Conservation (phyloP, 2,888 invertebrate genomes). For the Himalopsyche anomala region DNA sequence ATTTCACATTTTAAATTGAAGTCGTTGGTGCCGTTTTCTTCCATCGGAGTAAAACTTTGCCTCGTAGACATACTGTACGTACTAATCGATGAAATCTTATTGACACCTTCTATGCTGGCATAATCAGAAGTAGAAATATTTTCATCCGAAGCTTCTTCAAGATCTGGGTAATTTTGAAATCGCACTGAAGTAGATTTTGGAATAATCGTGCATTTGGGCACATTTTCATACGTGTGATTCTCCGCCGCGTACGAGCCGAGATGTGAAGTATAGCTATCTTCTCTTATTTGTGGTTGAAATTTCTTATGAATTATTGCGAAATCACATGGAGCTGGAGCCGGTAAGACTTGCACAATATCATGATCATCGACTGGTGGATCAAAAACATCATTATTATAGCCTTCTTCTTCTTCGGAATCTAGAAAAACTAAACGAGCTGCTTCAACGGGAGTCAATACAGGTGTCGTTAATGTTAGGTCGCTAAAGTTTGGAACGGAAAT, state of each 20-base stretch:
- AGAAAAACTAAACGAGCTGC: conserved; percentile 83
- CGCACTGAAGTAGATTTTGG: conserved; percentile 79
- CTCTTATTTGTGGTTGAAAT: conserved; percentile 74
- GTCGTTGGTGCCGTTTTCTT: conserved; percentile 68
- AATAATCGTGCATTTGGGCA: conserved; percentile 71
- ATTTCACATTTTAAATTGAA: conserved; percentile 61
- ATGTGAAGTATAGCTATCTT: conserved; percentile 78
- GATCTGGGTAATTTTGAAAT: conserved; percentile 75
- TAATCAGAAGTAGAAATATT: conserved; percentile 85
- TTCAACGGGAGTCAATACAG: conserved; percentile 82
- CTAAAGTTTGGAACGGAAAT: conserved; percentile 86
- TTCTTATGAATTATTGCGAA: conserved; percentile 75
- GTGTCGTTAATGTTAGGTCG: conserved; percentile 80
- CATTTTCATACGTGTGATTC: conserved; percentile 73
- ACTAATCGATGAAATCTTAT: conserved; percentile 76
- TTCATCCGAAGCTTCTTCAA: conserved; percentile 76
- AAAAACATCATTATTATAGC: conserved; percentile 69
- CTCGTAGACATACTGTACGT: conserved; percentile 72
- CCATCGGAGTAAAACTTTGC: conserved; percentile 68
- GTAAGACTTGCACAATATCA: conserved; percentile 65
- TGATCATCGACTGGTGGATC: conserved; percentile 68
- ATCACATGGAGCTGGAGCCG: conserved; percentile 67
- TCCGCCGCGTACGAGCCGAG: conserved; percentile 68
- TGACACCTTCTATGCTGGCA: conserved; percentile 84
- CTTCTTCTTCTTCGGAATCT: conserved; percentile 81